Base-by-base conservation (phyloP, 2,797 vertebrate genomes). In the Crocidura indochinensis region DNA sequence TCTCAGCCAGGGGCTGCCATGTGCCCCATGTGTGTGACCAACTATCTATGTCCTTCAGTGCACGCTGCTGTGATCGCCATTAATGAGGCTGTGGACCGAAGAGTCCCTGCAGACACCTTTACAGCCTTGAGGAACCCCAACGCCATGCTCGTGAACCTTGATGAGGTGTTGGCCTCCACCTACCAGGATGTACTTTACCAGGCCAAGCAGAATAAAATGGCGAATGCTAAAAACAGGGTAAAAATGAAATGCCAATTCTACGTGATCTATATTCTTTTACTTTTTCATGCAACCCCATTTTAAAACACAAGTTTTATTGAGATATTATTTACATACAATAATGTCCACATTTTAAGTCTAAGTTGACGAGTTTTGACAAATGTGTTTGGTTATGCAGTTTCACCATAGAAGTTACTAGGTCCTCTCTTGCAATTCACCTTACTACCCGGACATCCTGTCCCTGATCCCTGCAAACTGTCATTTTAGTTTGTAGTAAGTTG, bases 1-100 rank as follows among this genome's bases (percentile, higher is more conserved):
- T 87, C 27, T 85, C 22, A 62, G 5, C 71, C 20, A 15, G 0
- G 6, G 17, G 26, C 15, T 38, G 29, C 53, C 3, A 0, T 29
- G 9, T 67, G 19, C 51, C 10, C 19, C 49, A 53, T 64, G 24
- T 88, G 10, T 69, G 0, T 19, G 10, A 11, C 78, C 22, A 84
- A 46, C 64, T 71, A 44, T 90, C 29, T 29, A 29, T 49, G 29
- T 17, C 90, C 97, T 96, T 94, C 96, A 99, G 99, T 99, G 22
- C 99, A 99, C 1, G 99, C 99, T 2, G 99, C 99, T 11, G 99
- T 99, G 82, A 99, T 99, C 83, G 99, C 99, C 96, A 99, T 99
- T 94, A 99, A 99, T 24, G 99, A 99, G 10, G 99, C 99, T 69
- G 97, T 99, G 1, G 99, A 99, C 94, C 99, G 85, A 0, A 98